Percentiles rank a stretch among this genome's conserved stretches.
These are phyloP conservation scores for Ericerus pela DNA, from an alignment of 1,140 invertebrate genomes.

Conservation along the genomic window DNA sequence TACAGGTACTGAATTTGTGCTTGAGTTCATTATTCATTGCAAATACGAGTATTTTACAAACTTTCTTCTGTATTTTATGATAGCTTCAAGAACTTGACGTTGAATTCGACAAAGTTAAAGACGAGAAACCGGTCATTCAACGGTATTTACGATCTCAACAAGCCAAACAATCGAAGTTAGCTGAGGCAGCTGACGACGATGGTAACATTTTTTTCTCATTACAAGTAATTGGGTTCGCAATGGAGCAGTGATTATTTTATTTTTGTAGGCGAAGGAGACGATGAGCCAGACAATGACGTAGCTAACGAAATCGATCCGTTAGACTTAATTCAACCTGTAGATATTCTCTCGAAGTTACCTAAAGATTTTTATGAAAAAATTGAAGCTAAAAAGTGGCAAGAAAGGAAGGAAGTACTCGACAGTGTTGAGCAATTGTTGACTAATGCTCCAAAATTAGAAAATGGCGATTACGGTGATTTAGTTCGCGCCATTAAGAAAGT, in stretches of 20 bases:
- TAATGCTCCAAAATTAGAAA: constrained; percentile 69
- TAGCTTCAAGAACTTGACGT: constrained; percentile 71
- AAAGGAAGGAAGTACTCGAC: constrained; percentile 82
- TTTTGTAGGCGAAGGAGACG: constrained; percentile 19
- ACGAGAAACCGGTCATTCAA: constrained; percentile 53
- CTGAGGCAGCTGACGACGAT: constrained; percentile 35
- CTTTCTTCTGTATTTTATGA: neutral
- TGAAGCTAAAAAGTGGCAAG: constrained; percentile 96
- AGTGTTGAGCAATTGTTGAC: constrained; percentile 59
- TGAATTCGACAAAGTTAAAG: constrained; percentile 65
- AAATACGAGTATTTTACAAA: neutral
- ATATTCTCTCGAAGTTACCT: constrained; percentile 80
- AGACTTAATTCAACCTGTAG: constrained; percentile 78
- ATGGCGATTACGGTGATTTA: constrained; percentile 83
- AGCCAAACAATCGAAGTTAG: constrained; percentile 47
- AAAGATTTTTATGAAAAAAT: constrained; percentile 93
- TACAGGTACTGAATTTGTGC: constrained; percentile 38
- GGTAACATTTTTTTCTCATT: constrained; percentile 6
- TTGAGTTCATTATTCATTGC: neutral
- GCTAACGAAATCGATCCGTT: constrained; percentile 71
- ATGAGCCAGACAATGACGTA: constrained; percentile 41
- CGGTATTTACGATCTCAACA: constrained; percentile 82
- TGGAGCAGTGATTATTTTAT: no score
- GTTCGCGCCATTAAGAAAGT: constrained; percentile 80
- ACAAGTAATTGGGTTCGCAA: no score